Evolutionary conservation across 2,797 vertebrate genomes (phyloP).

Genomic region (Silurus lanzhouensis): DNA sequence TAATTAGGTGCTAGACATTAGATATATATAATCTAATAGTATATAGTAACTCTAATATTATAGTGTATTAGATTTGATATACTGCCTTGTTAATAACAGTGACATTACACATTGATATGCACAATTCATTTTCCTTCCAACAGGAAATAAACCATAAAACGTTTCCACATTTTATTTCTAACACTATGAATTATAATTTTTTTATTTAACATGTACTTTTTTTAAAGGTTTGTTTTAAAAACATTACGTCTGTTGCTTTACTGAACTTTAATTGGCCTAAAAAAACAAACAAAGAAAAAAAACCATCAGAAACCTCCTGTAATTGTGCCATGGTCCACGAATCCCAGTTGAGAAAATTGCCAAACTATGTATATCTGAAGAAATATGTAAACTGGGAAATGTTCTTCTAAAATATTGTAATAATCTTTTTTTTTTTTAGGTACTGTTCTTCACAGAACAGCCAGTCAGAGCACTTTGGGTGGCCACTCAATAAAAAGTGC

Average conservation of each 20-base stretch:
- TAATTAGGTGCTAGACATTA: no score
- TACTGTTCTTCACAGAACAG: conserved; percentile 54
- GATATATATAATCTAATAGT: no score
- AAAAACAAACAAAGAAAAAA: not conserved
- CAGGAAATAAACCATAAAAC: not conserved
- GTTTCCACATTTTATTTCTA: not conserved
- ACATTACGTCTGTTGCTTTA: not conserved
- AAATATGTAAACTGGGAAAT: not conserved
- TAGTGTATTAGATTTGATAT: no score
- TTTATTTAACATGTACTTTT: not conserved
- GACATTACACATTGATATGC: not conserved
- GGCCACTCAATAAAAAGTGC: conserved; percentile 58
- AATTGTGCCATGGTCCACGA: not conserved
- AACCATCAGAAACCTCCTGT: not conserved
- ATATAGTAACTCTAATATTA: no score
- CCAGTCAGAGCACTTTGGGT: conserved; percentile 59
- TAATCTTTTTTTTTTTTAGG: conserved; percentile 53
- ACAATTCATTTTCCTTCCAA: not conserved
- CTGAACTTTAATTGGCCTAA: not conserved
- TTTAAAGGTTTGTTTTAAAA: not conserved
- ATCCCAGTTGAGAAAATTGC: not conserved
- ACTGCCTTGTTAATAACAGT: no score
- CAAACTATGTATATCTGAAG: not conserved
- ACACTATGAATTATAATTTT: not conserved
- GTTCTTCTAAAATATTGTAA: not conserved